Evolutionary conservation across 2,888 invertebrate species (phyloP).

Genomic region (Drosophila ustulata): DNA sequence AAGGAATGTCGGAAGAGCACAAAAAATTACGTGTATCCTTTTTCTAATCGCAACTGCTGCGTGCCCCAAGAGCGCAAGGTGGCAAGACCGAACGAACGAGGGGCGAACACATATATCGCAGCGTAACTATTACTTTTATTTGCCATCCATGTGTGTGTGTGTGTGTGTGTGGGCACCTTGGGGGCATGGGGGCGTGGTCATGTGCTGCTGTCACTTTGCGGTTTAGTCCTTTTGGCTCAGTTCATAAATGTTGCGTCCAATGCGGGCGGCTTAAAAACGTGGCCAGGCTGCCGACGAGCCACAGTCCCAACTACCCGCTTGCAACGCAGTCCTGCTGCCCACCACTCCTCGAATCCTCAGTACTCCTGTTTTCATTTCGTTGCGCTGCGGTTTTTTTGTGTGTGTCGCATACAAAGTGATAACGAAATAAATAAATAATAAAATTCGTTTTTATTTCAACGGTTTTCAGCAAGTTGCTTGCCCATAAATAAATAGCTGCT

Average conservation of each 20-base stretch:
- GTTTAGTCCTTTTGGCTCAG: slow-evolving; percentile 59
- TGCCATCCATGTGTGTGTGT: slow-evolving; percentile 35
- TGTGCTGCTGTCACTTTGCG: slow-evolving; percentile 59
- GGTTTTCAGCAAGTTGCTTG: slow-evolving; percentile 69
- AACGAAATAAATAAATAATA: slow-evolving; percentile 80
- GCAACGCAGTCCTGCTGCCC: background rate
- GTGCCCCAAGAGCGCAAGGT: background rate
- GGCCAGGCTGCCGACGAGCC: slow-evolving; percentile 28
- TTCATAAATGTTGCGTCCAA: slow-evolving; percentile 67
- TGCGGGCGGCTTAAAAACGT: slow-evolving; percentile 32
- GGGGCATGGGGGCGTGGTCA: slow-evolving; percentile 35
- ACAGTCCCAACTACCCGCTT: slow-evolving; percentile 28
- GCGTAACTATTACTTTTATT: slow-evolving; percentile 75
- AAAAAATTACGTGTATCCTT: slow-evolving; percentile 79
- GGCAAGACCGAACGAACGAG: no score
- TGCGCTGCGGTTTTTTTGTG: slow-evolving; percentile 47
- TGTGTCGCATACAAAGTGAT: slow-evolving; percentile 76
- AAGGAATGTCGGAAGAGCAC: slow-evolving; percentile 59
- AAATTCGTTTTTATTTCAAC: slow-evolving; percentile 75
- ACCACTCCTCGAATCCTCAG: background rate
- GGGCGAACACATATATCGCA: slow-evolving; percentile 1
- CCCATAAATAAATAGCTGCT: slow-evolving; percentile 51
- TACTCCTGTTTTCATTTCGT: slow-evolving; percentile 31
- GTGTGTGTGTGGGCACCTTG: slow-evolving; percentile 27
- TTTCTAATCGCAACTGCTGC: slow-evolving; percentile 69